Evolutionary conservation across 2,797 vertebrate species (phyloP), one percentile per base, ranked within the genome.

Genomic region (Sparidentex hasta): DNA sequence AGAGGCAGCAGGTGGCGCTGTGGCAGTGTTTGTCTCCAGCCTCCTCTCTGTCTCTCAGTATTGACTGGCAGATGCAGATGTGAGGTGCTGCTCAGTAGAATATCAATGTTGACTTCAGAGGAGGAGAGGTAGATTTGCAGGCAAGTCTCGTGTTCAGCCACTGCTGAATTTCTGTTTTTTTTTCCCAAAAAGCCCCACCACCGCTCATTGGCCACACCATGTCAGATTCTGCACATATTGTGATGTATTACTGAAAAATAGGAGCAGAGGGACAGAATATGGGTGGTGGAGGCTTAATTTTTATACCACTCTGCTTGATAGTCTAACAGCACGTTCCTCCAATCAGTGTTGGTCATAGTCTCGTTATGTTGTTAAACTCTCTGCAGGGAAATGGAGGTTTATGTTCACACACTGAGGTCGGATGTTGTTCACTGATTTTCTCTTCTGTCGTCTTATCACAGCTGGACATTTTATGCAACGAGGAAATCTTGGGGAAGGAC

Each of bases 401-500:
- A 14, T 29, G 33, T 17, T 14, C 43, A 47, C 18, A 62, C n/a
- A 2, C 5, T 46, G 1, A 7, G 41, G 16, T 5, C 50, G 2
- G 3, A 67, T 12, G 1, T 29, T 8, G 9, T 59, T 74, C 4
- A 76, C 0, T 81, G 38, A 65, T 61, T 54, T 21, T 1, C 13
- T 21, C 12, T 41, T 58, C 43, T 82, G 17, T 82, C 41, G 14
- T 72, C 27, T 79, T 38, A 70, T 87, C n/a, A 79, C 94, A 99
- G 98, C 96, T 99, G 96, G 98, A 99, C 91, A 99, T 99, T 95
- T 97, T 99, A 97, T 99, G 98, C 97, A 99, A 99, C 56, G 98
- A 99, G 94, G 98, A 99, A 92, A 99, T 99, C 92, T 93, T 99
- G 91, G 98, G 98, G 85, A 99, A 99, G 93, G 98, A 99, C 94